Evolutionary conservation across 2,797 vertebrate species (phyloP).

Genomic region (Urophycis tenuis): DNA sequence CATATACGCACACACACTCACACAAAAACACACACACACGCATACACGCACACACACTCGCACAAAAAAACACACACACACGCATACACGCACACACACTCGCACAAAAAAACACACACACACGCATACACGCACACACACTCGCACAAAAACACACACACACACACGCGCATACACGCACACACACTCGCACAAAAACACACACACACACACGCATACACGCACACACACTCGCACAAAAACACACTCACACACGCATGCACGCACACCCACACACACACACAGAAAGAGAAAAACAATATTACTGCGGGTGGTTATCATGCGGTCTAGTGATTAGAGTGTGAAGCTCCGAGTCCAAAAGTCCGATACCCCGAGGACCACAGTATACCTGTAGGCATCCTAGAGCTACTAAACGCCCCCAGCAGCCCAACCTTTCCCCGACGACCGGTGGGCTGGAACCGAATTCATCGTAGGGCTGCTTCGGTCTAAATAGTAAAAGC

Average conservation of each 20-base stretch:
- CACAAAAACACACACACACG: background rate
- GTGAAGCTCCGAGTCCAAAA: background rate
- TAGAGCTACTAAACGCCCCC: no score
- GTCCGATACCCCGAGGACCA: background rate
- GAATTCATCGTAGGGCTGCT: no score
- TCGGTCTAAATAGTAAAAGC: no score
- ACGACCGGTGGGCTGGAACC: no score
- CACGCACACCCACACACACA: no score
- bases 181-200: no score
- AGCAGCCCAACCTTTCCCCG: no score
- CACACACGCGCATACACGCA: background rate
- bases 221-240: no score
- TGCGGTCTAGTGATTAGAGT: background rate
- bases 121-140: background rate
- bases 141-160: background rate
- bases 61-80: background rate
- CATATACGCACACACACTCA: conserved; percentile 11
- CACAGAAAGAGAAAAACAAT: no score
- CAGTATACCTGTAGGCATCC: background rate
- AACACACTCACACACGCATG: no score
- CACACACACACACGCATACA: no score
- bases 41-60: background rate
- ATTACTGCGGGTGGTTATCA: background rate
- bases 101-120: background rate
- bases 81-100: background rate